Percentiles rank a stretch among this genome's conserved stretches.
Evolutionary conservation across 2,888 invertebrate genomes (phyloP).

Genomic region (Strigamia maritima): DNA sequence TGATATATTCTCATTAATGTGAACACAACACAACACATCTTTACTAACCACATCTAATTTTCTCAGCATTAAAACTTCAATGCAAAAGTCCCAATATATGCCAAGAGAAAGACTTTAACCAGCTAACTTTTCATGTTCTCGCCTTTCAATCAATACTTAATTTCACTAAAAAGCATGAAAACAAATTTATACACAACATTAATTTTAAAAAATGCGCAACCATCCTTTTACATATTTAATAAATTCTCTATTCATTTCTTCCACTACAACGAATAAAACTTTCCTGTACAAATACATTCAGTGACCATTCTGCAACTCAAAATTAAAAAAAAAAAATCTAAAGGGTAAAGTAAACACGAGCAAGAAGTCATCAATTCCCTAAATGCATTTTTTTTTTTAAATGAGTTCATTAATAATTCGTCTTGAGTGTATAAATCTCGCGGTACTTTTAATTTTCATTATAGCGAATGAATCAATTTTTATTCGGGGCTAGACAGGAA

Average conservation of each 20-base stretch:
- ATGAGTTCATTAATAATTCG: conserved; percentile 32
- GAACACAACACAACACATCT: too few species aligned
- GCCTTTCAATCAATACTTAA: neutral
- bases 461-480: conserved; percentile 34
- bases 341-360: too few species aligned
- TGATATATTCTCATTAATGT: too few species aligned
- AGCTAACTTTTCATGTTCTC: neutral
- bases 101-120: too few species aligned
- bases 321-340: too few species aligned
- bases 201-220: neutral
- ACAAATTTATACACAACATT: neutral
- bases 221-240: neutral
- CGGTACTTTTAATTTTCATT: conserved; percentile 21
- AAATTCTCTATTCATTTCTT: neutral
- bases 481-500: conserved; percentile 32
- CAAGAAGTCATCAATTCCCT: too few species aligned
- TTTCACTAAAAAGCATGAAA: neutral
- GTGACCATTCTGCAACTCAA: too few species aligned
- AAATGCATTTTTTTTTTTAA: neutral
- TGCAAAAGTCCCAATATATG: too few species aligned
- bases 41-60: too few species aligned
- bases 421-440: conserved; percentile 28
- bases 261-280: too few species aligned
- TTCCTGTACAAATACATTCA: too few species aligned
- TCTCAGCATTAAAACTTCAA: too few species aligned